phyloP scores from a whole-genome alignment of 2,797 vertebrate genomes.

The Cottoperca gobio region DNA sequence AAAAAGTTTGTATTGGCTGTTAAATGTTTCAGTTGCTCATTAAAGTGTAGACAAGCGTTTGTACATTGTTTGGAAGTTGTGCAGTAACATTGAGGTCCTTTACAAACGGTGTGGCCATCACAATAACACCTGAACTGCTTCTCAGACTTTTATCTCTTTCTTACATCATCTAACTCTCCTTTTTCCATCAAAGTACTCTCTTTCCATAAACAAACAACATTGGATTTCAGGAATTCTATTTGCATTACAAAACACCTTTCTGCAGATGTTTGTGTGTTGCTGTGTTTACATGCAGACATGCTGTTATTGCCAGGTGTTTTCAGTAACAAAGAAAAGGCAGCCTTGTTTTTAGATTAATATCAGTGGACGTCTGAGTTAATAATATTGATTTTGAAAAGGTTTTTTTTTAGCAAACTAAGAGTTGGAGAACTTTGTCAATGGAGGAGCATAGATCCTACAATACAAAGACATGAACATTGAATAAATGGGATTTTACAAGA shows the following conservation, averaged over 20 bases:
- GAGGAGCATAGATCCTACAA: not conserved
- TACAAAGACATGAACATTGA: not conserved
- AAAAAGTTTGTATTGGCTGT: not conserved
- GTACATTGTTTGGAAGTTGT: slow-evolving; percentile 3
- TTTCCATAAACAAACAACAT: slow-evolving; percentile 8
- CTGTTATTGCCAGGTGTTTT: not conserved
- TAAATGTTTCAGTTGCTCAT: slow-evolving; percentile 6
- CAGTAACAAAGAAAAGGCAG: not conserved
- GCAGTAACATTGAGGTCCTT: not conserved
- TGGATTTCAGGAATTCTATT: not conserved
- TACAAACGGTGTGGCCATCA: not conserved
- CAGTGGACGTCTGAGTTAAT: not conserved
- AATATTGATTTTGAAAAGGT: not conserved
- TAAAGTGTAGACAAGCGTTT: slow-evolving; percentile 12
- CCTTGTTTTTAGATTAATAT: not conserved
- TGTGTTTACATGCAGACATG: not conserved
- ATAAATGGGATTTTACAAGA: slow-evolving; percentile 1
- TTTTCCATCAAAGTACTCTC: not conserved
- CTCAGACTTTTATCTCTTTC: slow-evolving; percentile 7
- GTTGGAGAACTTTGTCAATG: not conserved
- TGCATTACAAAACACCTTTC: not conserved
- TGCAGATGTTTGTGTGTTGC: slow-evolving; percentile 6
- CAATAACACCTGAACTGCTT: slow-evolving; percentile 5
- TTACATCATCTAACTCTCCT: not conserved
- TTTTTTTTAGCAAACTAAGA: too few species aligned